Evolutionary conservation across 2,888 invertebrate species (phyloP), one percentile per base, ranked within the genome.

Genomic region (Azorinus chamasolen): DNA sequence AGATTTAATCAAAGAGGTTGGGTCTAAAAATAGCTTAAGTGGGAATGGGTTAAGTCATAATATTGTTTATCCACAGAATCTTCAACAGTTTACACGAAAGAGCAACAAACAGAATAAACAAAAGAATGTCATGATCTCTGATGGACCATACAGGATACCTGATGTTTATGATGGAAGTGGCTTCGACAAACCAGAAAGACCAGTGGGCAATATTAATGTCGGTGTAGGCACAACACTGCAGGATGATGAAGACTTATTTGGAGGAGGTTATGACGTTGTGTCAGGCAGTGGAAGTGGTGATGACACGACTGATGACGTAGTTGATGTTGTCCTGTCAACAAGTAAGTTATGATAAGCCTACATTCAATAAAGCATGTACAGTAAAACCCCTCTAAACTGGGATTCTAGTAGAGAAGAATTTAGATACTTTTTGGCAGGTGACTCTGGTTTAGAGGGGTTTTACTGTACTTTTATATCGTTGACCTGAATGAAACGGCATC

Each of bases 201-300:
- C 41, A 2, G 39, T 54, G 14, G 75, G 79, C 24, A 75, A 51
- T 10, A 54, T 79, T 6, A 69, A 73, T 58, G 58, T 79, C 8
- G 61, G 57, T 5, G 32, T 32, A 14, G 80, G 77, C 0, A 58
- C 70, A n/a, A 80, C 80, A 1, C 61, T 80, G 0, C 59, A 57
- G 4, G 80, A 80, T 46, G 80, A 80, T 22, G 80, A 80, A 32
- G 80, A 80, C 20, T 63, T 77, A 39, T 66, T 37, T 22, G 18
- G 20, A 22, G 45, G n/a, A n/a, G 10, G 8, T 6, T 37, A 57
- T 5, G 24, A 48, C 8, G 58, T 55, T 18, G 24, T 24, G 27
- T 74, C 73, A 2, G 76, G 76, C 0, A 77, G 76, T 39, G 80
- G 80, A 5, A 80, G 80, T 32, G 80, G 80, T 3, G 48, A 48